A percentile compares a stretch with the other conserved stretches of the same genome.
These are phyloP conservation scores for Galerucella calmariensis DNA, from an alignment of 2,888 invertebrate genomes.

Conservation along the genomic window DNA sequence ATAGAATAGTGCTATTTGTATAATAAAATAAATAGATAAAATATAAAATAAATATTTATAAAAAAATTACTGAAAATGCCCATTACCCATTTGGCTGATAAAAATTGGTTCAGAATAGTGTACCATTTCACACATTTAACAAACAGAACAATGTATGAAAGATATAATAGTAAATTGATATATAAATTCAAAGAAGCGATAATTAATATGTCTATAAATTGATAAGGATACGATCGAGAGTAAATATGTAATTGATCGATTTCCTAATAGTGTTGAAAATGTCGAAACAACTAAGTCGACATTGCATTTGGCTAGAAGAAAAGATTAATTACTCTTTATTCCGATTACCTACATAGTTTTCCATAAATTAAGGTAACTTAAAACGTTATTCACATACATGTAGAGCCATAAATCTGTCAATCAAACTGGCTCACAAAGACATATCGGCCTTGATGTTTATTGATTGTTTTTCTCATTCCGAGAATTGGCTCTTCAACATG, in stretches of 20 bases:
- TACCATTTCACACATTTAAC: no score
- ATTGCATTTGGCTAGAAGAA: slow-evolving; percentile 23
- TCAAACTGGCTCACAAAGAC: slow-evolving; percentile 44
- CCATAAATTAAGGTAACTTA: slow-evolving; percentile 43
- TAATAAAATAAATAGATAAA: no score
- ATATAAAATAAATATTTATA: no score
- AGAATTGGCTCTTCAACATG: slow-evolving; percentile 32
- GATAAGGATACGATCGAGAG: neutral
- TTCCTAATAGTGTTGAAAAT: slow-evolving; percentile 7
- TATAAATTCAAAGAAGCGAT: neutral
- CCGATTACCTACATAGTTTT: slow-evolving; percentile 46
- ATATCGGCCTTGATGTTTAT: slow-evolving; percentile 43
- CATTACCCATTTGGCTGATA: no score
- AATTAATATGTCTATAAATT: neutral
- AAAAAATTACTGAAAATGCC: no score
- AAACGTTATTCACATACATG: slow-evolving; percentile 44
- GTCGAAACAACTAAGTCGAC: slow-evolving; percentile 9
- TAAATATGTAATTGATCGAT: neutral
- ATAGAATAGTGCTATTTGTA: no score
- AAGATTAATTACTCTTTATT: slow-evolving; percentile 41
- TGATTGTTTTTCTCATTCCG: slow-evolving; percentile 39
- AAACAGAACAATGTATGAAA: no score
- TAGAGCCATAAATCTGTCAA: slow-evolving; percentile 49
- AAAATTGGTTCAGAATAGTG: no score
- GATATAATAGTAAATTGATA: no score